phyloP scores from a whole-genome alignment of 2,113 vertebrate species.

The Dicentrarchus labrax region DNA sequence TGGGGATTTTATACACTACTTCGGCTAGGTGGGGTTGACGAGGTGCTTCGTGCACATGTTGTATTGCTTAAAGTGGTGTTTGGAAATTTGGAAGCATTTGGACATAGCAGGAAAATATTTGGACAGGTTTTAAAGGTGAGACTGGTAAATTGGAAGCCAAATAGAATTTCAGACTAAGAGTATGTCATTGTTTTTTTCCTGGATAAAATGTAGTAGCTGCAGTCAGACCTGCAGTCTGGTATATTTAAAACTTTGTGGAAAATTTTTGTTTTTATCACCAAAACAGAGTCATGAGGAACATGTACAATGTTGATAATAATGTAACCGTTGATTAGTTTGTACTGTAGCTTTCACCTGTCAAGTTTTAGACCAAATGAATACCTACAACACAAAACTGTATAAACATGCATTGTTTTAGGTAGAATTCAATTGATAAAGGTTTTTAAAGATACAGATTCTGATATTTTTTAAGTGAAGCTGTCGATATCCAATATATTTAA shows the following conservation, averaged over 20 bases:
- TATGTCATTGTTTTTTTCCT: not conserved
- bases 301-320: not conserved
- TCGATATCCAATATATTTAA: slow-evolving; percentile 1
- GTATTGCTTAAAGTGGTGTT: not conserved
- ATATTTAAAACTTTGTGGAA: slow-evolving; percentile 24
- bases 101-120: slow-evolving; percentile 12
- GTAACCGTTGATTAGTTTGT: slow-evolving; percentile 5
- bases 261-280: not conserved
- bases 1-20: not conserved
- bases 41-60: slow-evolving; percentile 1
- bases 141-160: slow-evolving; percentile 15
- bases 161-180: slow-evolving; percentile 3
- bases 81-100: not conserved
- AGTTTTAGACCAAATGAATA: slow-evolving; percentile 33
- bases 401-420: slow-evolving; percentile 13
- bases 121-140: not conserved
- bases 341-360: slow-evolving; percentile 25
- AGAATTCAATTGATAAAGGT: not conserved
- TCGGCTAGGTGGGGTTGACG: not conserved
- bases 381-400: not conserved
- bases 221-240: not conserved
- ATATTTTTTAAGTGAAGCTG: slow-evolving; percentile 43
- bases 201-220: not conserved
- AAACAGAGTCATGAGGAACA: slow-evolving; percentile 6
- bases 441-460: slow-evolving; percentile 22